Evolutionary conservation across 2,888 invertebrate genomes (phyloP), one percentile per base, ranked within the genome.

Genomic region (Xanthia icteritia): DNA sequence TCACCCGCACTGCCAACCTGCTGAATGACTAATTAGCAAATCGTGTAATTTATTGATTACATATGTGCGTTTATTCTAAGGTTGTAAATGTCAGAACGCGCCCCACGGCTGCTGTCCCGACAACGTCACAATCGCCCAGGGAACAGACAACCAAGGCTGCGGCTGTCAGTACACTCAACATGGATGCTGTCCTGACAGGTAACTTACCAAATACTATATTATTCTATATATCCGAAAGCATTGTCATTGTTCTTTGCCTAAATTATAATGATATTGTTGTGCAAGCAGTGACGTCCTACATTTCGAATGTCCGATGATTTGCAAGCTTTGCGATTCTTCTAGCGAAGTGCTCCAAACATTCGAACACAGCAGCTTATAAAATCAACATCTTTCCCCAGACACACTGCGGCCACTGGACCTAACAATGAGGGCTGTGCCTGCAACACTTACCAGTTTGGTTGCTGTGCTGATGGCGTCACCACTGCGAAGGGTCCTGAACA

Each of bases 31-130:
- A 11, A 39, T 27, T n/a, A 15, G 9, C 4, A 54, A 42, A 61
- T 42, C 15, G 6, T 45, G 17, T 4, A 27, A 45, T 31, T n/a
- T 9, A n/a, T 76, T 11, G 0, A 36, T 45, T 45, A 64, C 8
- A 17, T 42, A 23, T 17, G 0, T 65, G 51, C 6, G 17, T 70
- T 68, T 79, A 36, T 61, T 42, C 13, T 20, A 48, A 97, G 98
- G 98, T 31, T 99, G 99, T 90, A 98, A 97, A 23, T 99, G 99
- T 90, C 97, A 97, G 83, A 97, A 97, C 85, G 97, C 98, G 0
- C 97, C 97, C 31, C 98, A 97, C 89, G 98, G 99, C 0, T 99
- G 99, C 92, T 99, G 99, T 90, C 98, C 98, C 0, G 99, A 99
- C 94, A 98, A 98, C 79, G 94, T 95, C 60, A 98, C 98, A 0